phyloP scores from a whole-genome alignment of 2,888 invertebrate genomes.

The Seira musarum region DNA sequence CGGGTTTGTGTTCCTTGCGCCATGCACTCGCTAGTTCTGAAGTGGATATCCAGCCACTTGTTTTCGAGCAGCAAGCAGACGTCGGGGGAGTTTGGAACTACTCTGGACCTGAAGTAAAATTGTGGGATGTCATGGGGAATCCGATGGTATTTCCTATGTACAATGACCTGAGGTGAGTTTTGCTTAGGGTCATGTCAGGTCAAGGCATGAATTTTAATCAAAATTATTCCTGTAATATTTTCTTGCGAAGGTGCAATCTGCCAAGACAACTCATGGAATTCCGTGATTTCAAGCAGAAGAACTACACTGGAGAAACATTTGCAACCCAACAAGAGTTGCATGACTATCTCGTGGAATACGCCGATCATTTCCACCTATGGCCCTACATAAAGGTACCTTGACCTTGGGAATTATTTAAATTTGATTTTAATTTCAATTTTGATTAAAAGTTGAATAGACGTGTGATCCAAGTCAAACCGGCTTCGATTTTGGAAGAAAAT shows the following conservation, averaged over 20 bases:
- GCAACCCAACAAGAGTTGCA: constrained; percentile 37
- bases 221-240: too few species aligned
- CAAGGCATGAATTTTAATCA: too few species aligned
- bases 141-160: constrained; percentile 44
- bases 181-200: too few species aligned
- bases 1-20: constrained; percentile 36
- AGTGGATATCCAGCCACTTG: background rate
- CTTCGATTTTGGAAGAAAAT: too few species aligned
- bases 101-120: constrained; percentile 9
- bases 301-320: constrained; percentile 22
- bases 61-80: constrained; percentile 43
- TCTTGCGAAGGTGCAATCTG: constrained; percentile 25
- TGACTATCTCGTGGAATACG: constrained; percentile 34
- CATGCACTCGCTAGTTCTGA: constrained; percentile 3
- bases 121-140: constrained; percentile 38
- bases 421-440: too few species aligned
- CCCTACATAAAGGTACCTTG: constrained; percentile 36
- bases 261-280: constrained; percentile 46
- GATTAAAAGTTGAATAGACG: too few species aligned
- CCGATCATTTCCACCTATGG: constrained; percentile 33
- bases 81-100: constrained; percentile 44
- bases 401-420: too few species aligned
- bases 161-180: constrained; percentile 31
- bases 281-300: constrained; percentile 27
- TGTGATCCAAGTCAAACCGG: too few species aligned